These are phyloP conservation scores for Trachelipus rathkii DNA, from an alignment of 1,140 invertebrate species.

Conservation along the genomic window DNA sequence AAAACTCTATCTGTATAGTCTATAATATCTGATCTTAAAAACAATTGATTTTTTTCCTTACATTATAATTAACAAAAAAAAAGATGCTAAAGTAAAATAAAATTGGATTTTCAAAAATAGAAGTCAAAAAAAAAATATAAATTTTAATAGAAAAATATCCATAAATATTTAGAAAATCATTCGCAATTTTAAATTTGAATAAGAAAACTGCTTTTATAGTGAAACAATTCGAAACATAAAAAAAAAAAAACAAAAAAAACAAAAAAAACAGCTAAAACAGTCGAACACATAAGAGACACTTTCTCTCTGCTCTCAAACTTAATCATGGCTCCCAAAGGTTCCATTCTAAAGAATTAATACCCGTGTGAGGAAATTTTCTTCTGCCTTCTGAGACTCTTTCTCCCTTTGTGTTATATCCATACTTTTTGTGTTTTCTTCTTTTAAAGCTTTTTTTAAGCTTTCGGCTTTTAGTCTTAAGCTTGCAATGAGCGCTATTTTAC, in stretches of 20 bases:
- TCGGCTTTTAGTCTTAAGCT: background rate
- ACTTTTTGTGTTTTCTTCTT: background rate
- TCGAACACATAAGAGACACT: constrained; percentile 5
- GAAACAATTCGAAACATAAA: too few relatives aligned
- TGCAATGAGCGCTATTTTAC: background rate
- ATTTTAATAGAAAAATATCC: too few relatives aligned
- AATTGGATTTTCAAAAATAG: background rate
- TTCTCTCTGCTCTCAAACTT: background rate
- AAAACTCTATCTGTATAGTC: background rate
- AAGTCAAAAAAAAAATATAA: background rate
- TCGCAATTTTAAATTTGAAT: background rate
- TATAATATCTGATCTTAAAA: background rate
- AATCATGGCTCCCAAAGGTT: background rate
- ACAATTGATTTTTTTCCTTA: background rate
- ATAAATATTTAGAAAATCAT: background rate
- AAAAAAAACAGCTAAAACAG: background rate
- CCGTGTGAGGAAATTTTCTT: constrained; percentile 1
- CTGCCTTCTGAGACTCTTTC: background rate
- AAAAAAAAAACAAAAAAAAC: too few relatives aligned
- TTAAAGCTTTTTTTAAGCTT: background rate
- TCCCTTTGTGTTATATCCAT: background rate
- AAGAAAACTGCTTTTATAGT: background rate
- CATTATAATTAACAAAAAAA: constrained; percentile 3
- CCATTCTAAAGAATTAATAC: background rate
- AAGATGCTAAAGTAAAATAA: background rate